A percentile compares a stretch with the other conserved stretches of the same genome.
These are phyloP conservation scores for Maccullochella peelii DNA, from an alignment of 2,113 vertebrate genomes.

Conservation along the genomic window DNA sequence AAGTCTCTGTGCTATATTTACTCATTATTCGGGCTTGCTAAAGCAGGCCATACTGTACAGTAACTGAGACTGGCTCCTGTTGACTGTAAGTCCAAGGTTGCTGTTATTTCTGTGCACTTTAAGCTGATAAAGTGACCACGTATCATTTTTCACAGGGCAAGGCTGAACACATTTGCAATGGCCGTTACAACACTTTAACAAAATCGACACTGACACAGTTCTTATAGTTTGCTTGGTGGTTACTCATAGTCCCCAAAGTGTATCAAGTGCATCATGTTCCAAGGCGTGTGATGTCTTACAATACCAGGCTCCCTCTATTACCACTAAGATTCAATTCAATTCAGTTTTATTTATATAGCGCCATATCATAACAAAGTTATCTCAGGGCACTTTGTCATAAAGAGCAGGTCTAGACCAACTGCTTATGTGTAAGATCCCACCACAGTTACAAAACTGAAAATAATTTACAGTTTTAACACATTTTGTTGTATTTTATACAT, in stretches of 20 bases:
- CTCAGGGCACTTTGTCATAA: too few relatives aligned
- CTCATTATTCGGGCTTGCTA: conserved; percentile 57
- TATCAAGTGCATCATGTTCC: conserved; percentile 7
- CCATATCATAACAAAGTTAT: too few relatives aligned
- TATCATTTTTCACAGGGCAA: conserved; percentile 24
- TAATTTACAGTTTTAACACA: neutral
- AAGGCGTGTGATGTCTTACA: neutral
- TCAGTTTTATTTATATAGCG: too few relatives aligned
- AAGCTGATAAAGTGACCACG: conserved; percentile 26
- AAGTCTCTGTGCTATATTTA: conserved; percentile 77
- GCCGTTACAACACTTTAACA: neutral
- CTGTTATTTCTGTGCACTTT: conserved; percentile 56
- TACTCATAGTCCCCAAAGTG: conserved; percentile 18
- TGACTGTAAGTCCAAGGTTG: conserved; percentile 46
- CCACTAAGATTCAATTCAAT: too few relatives aligned
- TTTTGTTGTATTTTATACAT: neutral
- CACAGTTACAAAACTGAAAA: neutral
- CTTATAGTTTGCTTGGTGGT: conserved; percentile 46
- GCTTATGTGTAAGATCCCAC: too few relatives aligned
- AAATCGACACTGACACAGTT: conserved; percentile 29
- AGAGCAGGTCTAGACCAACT: too few relatives aligned
- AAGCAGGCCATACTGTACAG: conserved; percentile 61
- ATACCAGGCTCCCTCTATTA: conserved; percentile 10
- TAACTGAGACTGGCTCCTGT: conserved; percentile 35
- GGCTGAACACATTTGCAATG: neutral